A percentile compares a stretch with the other conserved stretches of the same genome.
phyloP scores from a whole-genome alignment of 2,888 invertebrate species.

The Dicyrtoma fusca region DNA sequence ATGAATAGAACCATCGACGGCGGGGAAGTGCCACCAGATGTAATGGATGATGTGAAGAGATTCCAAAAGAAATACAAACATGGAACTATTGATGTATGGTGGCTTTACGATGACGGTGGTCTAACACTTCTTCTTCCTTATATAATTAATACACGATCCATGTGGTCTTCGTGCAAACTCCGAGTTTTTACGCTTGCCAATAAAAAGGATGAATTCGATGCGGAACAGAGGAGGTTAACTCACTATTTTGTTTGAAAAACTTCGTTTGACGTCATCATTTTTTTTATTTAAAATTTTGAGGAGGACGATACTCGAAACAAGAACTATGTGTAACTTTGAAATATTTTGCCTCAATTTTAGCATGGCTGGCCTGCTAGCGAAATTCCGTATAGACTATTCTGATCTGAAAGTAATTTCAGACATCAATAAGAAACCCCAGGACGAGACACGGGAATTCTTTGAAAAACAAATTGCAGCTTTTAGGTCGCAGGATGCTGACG shows the following conservation, averaged over 20 bases:
- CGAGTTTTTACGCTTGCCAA: conserved; percentile 81
- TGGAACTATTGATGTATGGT: conserved; percentile 91
- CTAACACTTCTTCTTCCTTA: conserved; percentile 82
- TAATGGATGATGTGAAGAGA: conserved; percentile 71
- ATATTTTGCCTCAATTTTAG: conserved; percentile 94
- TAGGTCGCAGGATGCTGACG: conserved; percentile 11
- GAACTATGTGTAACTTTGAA: no score
- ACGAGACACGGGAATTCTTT: conserved; percentile 74
- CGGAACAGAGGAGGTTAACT: conserved; percentile 84
- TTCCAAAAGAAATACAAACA: conserved; percentile 78
- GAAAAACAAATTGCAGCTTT: conserved; percentile 62
- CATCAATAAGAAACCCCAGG: conserved; percentile 78
- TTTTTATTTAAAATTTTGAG: conserved; percentile 64
- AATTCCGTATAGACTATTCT: conserved; percentile 93
- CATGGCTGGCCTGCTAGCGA: conserved; percentile 88
- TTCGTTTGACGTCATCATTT: neutral
- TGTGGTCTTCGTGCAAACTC: conserved; percentile 77
- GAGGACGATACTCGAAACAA: conserved; percentile 89
- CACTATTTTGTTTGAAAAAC: neutral
- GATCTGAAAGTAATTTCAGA: conserved; percentile 90
- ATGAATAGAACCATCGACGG: conserved; percentile 60
- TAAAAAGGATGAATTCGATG: conserved; percentile 74
- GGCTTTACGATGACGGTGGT: conserved; percentile 88
- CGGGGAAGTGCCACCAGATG: conserved; percentile 67
- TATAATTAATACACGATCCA: conserved; percentile 77